Evolutionary conservation across 2,113 vertebrate species (phyloP).

Genomic region (Tringa solitaria): DNA sequence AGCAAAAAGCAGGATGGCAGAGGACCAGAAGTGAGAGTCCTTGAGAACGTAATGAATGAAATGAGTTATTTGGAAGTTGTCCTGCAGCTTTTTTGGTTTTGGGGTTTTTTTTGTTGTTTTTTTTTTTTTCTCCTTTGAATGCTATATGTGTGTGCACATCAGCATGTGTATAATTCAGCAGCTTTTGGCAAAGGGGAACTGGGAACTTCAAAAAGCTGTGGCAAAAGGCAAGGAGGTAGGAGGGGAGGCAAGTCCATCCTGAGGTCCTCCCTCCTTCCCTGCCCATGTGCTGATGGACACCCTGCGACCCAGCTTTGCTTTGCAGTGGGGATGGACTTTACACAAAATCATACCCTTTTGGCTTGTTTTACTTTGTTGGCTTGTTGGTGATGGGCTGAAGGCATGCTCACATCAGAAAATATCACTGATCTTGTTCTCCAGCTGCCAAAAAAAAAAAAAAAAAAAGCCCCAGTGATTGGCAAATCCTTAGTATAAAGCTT

Average conservation of each 20-base stretch:
- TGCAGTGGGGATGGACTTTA: neutral
- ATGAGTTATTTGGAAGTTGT: neutral
- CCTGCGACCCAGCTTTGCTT: neutral
- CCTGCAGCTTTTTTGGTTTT: neutral
- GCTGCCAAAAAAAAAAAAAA: neutral
- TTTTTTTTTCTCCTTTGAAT: neutral
- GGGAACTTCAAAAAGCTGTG: neutral
- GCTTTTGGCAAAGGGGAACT: neutral
- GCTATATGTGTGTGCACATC: neutral
- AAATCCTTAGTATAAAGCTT: neutral
- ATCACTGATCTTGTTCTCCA: neutral
- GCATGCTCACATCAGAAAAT: fast-evolving
- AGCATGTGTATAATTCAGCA: neutral
- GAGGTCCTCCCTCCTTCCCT: neutral
- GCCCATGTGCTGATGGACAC: neutral
- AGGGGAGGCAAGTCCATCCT: neutral
- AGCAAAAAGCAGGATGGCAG: neutral
- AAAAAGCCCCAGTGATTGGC: neutral
- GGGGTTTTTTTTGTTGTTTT: neutral
- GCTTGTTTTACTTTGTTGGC: neutral
- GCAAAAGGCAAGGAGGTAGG: neutral
- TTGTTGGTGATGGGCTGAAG: neutral
- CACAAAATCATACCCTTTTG: neutral
- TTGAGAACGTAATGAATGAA: neutral
- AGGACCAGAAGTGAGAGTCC: neutral